Evolutionary conservation across 2,888 invertebrate species (phyloP).

Genomic region (Drosophila diplacantha): DNA sequence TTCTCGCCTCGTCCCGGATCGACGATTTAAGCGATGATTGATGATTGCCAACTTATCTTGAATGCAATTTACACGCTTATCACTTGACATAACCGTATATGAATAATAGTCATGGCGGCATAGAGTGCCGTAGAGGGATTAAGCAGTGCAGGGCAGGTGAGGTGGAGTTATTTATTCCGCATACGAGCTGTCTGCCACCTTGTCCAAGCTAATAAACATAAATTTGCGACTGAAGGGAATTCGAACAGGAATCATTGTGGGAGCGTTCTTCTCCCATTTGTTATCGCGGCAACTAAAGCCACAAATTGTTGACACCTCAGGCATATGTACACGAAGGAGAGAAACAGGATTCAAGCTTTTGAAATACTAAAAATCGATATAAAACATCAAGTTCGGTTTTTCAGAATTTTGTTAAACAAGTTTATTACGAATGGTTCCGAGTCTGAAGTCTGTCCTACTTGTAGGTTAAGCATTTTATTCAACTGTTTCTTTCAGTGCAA

Average conservation of each 20-base stretch:
- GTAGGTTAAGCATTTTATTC: too few relatives aligned
- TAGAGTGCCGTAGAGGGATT: conserved; percentile 22
- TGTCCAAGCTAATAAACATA: conserved; percentile 39
- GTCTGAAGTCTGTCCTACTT: too few relatives aligned
- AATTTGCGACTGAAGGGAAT: conserved; percentile 27
- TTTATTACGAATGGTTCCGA: too few relatives aligned
- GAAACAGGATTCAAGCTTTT: neutral
- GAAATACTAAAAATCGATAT: too few relatives aligned
- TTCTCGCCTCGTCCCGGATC: conserved; percentile 17
- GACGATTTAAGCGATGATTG: conserved; percentile 60
- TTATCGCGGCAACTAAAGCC: conserved; percentile 51
- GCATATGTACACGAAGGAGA: conserved; percentile 24
- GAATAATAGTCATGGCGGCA: conserved; percentile 44
- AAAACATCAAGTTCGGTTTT: too few relatives aligned
- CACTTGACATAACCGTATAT: conserved; percentile 39
- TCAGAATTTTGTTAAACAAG: too few relatives aligned
- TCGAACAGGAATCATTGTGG: neutral
- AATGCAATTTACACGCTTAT: conserved; percentile 60
- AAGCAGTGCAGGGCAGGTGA: conserved; percentile 31
- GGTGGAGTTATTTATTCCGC: conserved; percentile 20
- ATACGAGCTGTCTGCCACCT: conserved; percentile 19
- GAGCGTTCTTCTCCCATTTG: conserved; percentile 8
- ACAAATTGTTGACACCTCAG: conserved; percentile 61
- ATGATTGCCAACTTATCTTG: conserved; percentile 50
- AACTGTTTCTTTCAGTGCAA: neutral